phyloP scores from a whole-genome alignment of 92 coral and sea anemone genomes.

The Umimayanthus kanabou region DNA sequence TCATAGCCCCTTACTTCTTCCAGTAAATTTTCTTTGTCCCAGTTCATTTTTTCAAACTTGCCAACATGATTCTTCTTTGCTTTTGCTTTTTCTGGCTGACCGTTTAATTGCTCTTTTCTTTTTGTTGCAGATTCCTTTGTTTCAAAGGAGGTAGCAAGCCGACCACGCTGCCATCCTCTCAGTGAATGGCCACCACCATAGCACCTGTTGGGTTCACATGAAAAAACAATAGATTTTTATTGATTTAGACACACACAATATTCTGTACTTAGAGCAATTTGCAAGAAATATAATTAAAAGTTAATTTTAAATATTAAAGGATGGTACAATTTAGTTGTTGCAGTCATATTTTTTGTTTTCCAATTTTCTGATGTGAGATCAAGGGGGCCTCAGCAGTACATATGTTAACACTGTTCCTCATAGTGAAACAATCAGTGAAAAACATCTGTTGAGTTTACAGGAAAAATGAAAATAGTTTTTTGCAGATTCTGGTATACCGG shows the following conservation, averaged over 20 bases:
- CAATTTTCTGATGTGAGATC: not conserved
- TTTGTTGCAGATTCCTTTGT: slow-evolving; percentile 52
- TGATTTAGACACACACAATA: not conserved
- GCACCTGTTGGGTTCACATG: slow-evolving; percentile 40
- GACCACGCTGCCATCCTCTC: slow-evolving; percentile 49
- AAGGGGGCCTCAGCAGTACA: not conserved
- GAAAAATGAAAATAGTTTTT: not conserved
- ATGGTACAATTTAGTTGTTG: not conserved
- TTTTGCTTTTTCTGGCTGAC: slow-evolving; percentile 12
- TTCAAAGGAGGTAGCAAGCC: slow-evolving; percentile 55
- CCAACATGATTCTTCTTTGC: slow-evolving; percentile 51
- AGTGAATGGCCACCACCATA: slow-evolving; percentile 60
- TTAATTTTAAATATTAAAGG: not conserved
- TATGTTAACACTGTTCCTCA: not conserved
- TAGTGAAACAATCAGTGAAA: not conserved
- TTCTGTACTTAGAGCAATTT: not conserved
- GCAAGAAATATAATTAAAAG: not conserved
- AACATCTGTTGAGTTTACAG: not conserved
- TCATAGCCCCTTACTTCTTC: slow-evolving; percentile 46
- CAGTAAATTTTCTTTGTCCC: slow-evolving; percentile 53
- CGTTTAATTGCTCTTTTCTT: slow-evolving; percentile 10
- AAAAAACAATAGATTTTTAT: not conserved
- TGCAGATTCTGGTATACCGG: not conserved
- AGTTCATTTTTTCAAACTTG: slow-evolving; percentile 37
- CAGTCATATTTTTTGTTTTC: slow-evolving; percentile 5